Evolutionary conservation across 1,140 invertebrate genomes (phyloP).

Genomic region (Lepidurus apus): DNA sequence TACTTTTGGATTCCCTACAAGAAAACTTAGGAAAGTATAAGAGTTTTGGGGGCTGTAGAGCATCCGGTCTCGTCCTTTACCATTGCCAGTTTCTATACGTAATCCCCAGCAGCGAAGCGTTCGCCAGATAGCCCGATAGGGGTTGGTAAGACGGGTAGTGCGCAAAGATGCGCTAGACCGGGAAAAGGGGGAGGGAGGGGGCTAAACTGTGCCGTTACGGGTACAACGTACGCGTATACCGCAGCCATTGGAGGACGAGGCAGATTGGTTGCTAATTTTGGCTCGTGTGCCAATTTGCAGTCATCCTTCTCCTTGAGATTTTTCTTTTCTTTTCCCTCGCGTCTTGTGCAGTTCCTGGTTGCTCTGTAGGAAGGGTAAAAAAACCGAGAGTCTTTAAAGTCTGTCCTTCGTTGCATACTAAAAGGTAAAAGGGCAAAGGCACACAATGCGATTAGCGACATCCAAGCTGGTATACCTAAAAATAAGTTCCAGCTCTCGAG

Average conservation of each 20-base stretch:
- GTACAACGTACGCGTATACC: too few species aligned
- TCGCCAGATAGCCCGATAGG: neutral
- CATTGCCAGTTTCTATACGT: neutral
- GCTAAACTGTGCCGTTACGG: neutral
- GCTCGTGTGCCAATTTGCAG: slow-evolving; percentile 1
- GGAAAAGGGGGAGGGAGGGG: neutral
- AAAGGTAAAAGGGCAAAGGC: slow-evolving; percentile 18
- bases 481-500: neutral
- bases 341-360: neutral
- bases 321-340: neutral
- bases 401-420: neutral
- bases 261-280: neutral
- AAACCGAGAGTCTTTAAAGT: neutral
- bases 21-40: too few species aligned
- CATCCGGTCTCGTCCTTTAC: too few species aligned
- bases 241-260: neutral
- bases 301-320: neutral
- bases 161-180: neutral
- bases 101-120: neutral
- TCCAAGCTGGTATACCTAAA: neutral
- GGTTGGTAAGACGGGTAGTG: neutral
- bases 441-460: slow-evolving; percentile 4
- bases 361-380: neutral
- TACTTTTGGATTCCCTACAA: too few species aligned
- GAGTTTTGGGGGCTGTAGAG: too few species aligned